Evolutionary conservation across 2,113 vertebrate genomes (phyloP).

Genomic region (Corythoichthys intestinalis): DNA sequence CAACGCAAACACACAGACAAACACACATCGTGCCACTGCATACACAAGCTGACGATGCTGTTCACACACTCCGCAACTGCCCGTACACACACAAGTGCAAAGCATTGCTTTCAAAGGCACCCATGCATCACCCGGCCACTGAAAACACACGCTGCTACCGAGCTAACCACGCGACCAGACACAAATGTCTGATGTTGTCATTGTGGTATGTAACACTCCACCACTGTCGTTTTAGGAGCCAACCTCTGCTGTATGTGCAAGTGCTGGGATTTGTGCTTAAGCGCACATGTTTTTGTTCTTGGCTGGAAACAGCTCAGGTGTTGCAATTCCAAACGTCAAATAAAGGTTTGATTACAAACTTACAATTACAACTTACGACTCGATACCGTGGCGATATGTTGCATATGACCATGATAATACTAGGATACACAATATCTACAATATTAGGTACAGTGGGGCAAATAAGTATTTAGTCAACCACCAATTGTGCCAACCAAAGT

Average conservation of each 20-base stretch:
- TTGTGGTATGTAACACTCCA: constrained; percentile 65
- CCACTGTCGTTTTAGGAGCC: constrained; percentile 59
- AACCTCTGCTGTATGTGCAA: constrained; percentile 31
- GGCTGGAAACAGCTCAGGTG: constrained; percentile 35
- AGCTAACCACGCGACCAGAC: constrained; percentile 51
- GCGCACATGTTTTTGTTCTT: constrained; percentile 45
- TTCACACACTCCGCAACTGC: no score
- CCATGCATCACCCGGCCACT: constrained; percentile 21
- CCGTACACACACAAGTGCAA: no score
- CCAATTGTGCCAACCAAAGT: no score
- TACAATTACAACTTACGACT: no score
- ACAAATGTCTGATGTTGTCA: constrained; percentile 65
- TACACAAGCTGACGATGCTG: constrained; percentile 24
- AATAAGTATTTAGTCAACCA: no score
- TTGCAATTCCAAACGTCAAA: not conserved
- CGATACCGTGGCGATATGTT: no score
- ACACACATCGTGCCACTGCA: constrained; percentile 4
- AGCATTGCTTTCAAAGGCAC: no score
- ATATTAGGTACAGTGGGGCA: no score
- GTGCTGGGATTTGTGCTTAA: constrained; percentile 2
- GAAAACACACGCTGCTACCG: constrained; percentile 34
- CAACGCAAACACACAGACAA: constrained; percentile 49
- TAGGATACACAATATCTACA: no score
- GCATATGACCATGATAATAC: no score
- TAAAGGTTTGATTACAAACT: not conserved